Conservation (phyloP, 2,113 vertebrate genomes). For the Chrysemys picta region DNA sequence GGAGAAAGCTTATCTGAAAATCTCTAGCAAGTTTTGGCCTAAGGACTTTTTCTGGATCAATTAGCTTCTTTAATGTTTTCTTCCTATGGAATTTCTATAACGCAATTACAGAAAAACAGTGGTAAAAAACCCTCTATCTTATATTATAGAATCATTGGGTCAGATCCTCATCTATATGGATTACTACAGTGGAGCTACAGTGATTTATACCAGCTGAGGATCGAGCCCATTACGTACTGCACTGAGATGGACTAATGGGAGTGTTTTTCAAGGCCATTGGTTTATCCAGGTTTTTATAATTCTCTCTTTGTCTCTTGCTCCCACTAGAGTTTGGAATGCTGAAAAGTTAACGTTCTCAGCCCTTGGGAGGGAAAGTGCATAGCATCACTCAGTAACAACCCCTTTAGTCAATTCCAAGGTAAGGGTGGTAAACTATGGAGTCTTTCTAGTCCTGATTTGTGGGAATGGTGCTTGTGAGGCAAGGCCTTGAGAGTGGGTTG, state of each 20-base stretch:
- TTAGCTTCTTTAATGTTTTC: not conserved
- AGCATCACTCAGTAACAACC: not conserved
- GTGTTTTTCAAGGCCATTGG: not conserved
- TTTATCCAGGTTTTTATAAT: not conserved
- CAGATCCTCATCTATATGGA: slow-evolving; percentile 1
- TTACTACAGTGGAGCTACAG: not conserved
- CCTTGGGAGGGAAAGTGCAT: not conserved
- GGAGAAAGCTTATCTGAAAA: not conserved
- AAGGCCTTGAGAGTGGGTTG: slow-evolving; percentile 23
- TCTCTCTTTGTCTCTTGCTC: not conserved
- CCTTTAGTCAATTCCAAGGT: not conserved
- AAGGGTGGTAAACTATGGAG: not conserved
- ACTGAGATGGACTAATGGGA: not conserved
- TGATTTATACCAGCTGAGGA: slow-evolving; percentile 19
- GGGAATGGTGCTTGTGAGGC: not conserved
- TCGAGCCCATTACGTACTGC: not conserved
- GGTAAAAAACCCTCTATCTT: not conserved
- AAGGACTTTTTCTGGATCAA: accelerated
- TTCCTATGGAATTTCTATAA: not conserved
- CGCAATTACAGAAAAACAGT: not conserved
- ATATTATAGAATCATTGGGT: slow-evolving; percentile 24
- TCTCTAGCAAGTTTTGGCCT: not conserved
- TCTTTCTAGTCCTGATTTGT: not conserved
- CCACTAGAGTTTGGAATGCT: not conserved
- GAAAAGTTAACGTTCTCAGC: not conserved